Conservation (phyloP, 92 coral and sea anemone genomes). For the Heteractis magnifica region DNA sequence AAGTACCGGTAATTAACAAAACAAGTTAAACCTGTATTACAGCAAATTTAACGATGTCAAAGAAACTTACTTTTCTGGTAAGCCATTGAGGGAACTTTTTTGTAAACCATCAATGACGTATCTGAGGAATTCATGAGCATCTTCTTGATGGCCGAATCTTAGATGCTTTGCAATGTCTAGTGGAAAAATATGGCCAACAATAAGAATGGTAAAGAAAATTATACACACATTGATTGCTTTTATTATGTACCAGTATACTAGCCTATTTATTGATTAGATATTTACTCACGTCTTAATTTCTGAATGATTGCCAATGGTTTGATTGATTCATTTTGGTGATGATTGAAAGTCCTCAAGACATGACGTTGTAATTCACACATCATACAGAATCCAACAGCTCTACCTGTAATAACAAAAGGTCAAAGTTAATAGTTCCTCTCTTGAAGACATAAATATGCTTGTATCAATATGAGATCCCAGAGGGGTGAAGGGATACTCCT, state of each 20-base stretch:
- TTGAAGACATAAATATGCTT: not conserved
- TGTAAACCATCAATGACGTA: slow-evolving; percentile 98
- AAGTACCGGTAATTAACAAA: not conserved
- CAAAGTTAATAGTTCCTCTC: no score
- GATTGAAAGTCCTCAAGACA: slow-evolving; percentile 72
- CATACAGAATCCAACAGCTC: slow-evolving; percentile 93
- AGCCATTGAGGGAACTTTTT: slow-evolving; percentile 82
- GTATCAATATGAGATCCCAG: no score
- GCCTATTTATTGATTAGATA: not conserved
- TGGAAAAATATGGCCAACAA: not conserved
- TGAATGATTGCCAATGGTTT: slow-evolving; percentile 92
- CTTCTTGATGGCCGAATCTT: slow-evolving; percentile 98
- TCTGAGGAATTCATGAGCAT: slow-evolving; percentile 96
- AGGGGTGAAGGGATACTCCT: no score
- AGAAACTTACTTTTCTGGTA: slow-evolving; percentile 62
- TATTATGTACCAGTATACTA: not conserved
- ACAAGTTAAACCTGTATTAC: not conserved
- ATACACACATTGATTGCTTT: no score
- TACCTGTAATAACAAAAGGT: slow-evolving; percentile 50
- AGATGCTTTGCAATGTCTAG: slow-evolving; percentile 93
- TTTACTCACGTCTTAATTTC: slow-evolving; percentile 83
- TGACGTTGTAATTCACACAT: slow-evolving; percentile 96
- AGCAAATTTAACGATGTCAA: not conserved
- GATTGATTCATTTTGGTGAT: slow-evolving; percentile 88
- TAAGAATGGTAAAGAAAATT: not conserved